phyloP scores from a whole-genome alignment of 2,797 vertebrate genomes.

The Enteromius viviparus region DNA sequence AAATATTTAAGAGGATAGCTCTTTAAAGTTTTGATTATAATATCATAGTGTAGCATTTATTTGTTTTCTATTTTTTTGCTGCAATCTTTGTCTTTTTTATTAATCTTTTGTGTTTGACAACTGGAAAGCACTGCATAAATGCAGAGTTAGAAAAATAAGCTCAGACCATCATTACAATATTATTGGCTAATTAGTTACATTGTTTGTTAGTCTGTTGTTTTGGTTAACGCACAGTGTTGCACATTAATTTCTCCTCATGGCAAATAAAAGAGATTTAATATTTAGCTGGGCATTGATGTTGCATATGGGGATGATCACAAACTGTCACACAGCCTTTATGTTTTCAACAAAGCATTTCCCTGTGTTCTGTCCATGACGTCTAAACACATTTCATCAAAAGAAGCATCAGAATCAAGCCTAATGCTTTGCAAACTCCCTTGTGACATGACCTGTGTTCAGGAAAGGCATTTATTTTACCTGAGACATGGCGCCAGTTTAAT shows the following conservation, averaged over 20 bases:
- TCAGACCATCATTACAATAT: background rate
- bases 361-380: background rate
- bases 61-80: background rate
- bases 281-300: background rate
- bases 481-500: conserved; percentile 17
- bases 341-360: background rate
- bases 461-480: background rate
- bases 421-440: background rate
- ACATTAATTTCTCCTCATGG: background rate
- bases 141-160: background rate
- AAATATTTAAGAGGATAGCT: background rate
- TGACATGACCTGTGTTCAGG: background rate
- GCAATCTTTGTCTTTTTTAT: background rate
- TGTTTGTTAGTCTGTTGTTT: conserved; percentile 2
- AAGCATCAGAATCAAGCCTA: background rate
- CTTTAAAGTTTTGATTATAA: background rate
- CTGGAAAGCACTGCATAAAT: background rate
- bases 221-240: background rate
- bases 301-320: background rate
- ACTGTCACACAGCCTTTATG: background rate
- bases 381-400: background rate
- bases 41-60: background rate
- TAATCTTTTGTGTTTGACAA: background rate
- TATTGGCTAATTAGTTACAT: conserved; percentile 5
- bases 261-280: background rate